These are phyloP conservation scores for Ameiurus melas DNA, from an alignment of 2,113 vertebrate species.

Conservation along the genomic window DNA sequence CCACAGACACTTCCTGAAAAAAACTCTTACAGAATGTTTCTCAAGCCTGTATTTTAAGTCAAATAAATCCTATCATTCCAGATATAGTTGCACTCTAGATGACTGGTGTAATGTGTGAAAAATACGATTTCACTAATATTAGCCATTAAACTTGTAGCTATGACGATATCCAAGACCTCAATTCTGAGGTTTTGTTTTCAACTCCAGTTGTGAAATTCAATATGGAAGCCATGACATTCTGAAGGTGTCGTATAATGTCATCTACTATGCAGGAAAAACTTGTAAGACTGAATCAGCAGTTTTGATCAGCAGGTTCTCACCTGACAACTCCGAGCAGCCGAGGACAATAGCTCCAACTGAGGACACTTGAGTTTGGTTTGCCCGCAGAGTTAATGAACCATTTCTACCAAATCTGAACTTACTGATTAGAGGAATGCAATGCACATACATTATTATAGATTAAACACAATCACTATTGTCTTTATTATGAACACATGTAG, in stretches of 20 bases:
- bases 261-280: not conserved
- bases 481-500: not conserved
- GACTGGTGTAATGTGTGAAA: no score
- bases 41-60: not conserved
- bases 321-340: not conserved
- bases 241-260: not conserved
- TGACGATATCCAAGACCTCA: not conserved
- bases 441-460: not conserved
- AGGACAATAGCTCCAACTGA: not conserved
- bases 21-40: conserved; percentile 2
- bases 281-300: not conserved
- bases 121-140: not conserved
- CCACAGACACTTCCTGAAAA: not conserved
- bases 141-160: not conserved
- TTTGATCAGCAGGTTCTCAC: not conserved
- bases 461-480: not conserved
- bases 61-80: conserved; percentile 8
- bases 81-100: not conserved
- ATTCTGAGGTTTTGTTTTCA: not conserved
- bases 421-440: not conserved
- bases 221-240: not conserved
- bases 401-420: not conserved
- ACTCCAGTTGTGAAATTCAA: not conserved
- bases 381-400: not conserved
- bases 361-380: not conserved